phyloP scores from a whole-genome alignment of 1,140 invertebrate genomes.

The Octopus bimaculoides region DNA sequence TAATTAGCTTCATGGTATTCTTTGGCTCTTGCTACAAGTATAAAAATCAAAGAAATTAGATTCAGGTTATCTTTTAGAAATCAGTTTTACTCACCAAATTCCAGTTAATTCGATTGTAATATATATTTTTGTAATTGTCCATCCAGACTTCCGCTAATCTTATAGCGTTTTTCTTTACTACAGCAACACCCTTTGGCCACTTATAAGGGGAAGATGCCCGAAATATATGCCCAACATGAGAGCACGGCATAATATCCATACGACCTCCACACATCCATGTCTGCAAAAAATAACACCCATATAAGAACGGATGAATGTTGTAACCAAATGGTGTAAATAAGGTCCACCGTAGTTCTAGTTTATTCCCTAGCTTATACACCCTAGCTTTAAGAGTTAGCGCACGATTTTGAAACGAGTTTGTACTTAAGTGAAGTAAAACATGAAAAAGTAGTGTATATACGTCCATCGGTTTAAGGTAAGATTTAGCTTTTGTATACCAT shows the following conservation, averaged over 20 bases:
- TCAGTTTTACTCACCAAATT: constrained; percentile 70
- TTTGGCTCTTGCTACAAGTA: neutral
- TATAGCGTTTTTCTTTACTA: constrained; percentile 55
- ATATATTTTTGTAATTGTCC: constrained; percentile 83
- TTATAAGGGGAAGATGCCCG: constrained; percentile 90
- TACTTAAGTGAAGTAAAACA: too few species aligned
- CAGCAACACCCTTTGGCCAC: constrained; percentile 31
- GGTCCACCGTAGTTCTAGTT: too few species aligned
- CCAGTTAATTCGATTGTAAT: constrained; percentile 89
- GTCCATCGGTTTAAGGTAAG: too few species aligned
- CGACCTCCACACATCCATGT: constrained; percentile 97
- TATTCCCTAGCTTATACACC: too few species aligned
- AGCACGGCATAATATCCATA: constrained; percentile 94
- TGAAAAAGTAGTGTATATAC: too few species aligned
- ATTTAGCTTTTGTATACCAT: too few species aligned
- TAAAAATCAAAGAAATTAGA: neutral
- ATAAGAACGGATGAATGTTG: too few species aligned
- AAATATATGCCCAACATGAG: constrained; percentile 97
- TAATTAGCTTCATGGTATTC: neutral
- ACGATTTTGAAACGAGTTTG: too few species aligned
- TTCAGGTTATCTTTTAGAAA: neutral
- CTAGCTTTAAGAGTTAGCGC: too few species aligned
- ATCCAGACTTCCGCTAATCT: constrained; percentile 64
- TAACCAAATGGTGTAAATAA: too few species aligned
- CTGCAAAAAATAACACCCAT: constrained; percentile 48